Evolutionary conservation across 2,113 vertebrate genomes (phyloP), one percentile per base, ranked within the genome.

Genomic region (Felis chaus): DNA sequence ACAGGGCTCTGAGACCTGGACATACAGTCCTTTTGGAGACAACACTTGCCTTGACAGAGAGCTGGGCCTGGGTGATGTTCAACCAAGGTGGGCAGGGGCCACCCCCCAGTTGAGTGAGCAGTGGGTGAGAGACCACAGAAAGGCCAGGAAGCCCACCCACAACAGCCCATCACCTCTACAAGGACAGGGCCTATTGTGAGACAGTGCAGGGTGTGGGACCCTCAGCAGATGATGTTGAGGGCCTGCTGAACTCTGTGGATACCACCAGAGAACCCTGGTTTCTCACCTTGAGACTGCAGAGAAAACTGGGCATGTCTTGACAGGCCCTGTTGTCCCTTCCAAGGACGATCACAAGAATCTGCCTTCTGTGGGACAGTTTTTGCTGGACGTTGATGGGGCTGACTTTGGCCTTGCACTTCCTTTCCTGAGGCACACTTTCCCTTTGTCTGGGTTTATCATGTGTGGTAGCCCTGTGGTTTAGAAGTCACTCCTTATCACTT

Each of bases 391-490:
- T 57, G n/a, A 68, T 1, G 4, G 33, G 36, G 13, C 55, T 29
- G 4, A 18, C 50, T 82, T 74, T 41, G 65, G 85, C 29, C 19
- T 57, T 96, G 89, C 3, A 12, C 3, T 2, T 25, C 1, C 19
- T 57, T 55, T 81, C 33, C n/a, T 0, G 7, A 73, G 41, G 36
- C 33, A 69, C 5, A 6, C 23, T 25, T 48, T 57, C 11, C 21
- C 23, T 96, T 94, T 92, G 78, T 84, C 87, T 97, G 79, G 36
- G 95, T 97, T 98, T 95, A 89, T 91, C 57, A 13, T 66, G 27
- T 45, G n/a, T 12, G 3, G 96, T 97, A 92, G 93, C 90, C 93
- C 95, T n/a, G 48, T 92, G 73, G 94, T 98, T 97, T 96, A 91
- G 93, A 81, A 18, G 18, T 97, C 86, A 82, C 96, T 76, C 92